phyloP scores from a whole-genome alignment of 1,140 invertebrate genomes.

The Stenopsyche tienmushanensis region DNA sequence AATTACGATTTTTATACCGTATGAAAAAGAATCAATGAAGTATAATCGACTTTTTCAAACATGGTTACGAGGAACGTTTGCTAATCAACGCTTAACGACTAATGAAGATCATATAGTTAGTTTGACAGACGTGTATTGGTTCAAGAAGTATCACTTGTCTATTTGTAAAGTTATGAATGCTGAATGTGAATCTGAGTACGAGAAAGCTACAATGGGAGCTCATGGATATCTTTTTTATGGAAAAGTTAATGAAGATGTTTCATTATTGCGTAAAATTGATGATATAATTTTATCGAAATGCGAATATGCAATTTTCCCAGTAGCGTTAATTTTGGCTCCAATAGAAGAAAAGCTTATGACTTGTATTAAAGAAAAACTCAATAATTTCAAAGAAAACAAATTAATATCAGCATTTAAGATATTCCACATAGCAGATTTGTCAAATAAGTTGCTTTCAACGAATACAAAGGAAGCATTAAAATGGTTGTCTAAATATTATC shows the following conservation, averaged over 20 bases:
- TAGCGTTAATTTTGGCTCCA: conserved; percentile 46
- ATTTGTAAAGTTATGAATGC: conserved; percentile 46
- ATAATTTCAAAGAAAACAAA: conserved; percentile 42
- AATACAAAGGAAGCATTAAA: conserved; percentile 56
- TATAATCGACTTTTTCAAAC: conserved; percentile 46
- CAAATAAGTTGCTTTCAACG: conserved; percentile 45
- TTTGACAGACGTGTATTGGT: conserved; percentile 52
- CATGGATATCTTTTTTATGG: conserved; percentile 52
- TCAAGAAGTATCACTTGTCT: conserved; percentile 52
- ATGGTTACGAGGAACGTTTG: conserved; percentile 49
- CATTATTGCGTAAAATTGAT: conserved; percentile 48
- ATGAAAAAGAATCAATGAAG: conserved; percentile 47
- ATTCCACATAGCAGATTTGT: conserved; percentile 44
- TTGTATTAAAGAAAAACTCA: conserved; percentile 30
- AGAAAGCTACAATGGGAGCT: conserved; percentile 42
- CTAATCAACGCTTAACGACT: conserved; percentile 45
- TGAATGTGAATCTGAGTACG: conserved; percentile 20
- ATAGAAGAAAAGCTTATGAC: conserved; percentile 36
- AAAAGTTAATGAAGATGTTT: conserved; percentile 44
- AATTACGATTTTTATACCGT: conserved; percentile 61
- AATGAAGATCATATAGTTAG: conserved; percentile 47
- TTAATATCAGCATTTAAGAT: conserved; percentile 50
- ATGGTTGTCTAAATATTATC: conserved; percentile 60
- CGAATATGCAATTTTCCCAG: conserved; percentile 48
- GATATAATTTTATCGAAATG: conserved; percentile 51